Evolutionary conservation across 2,113 vertebrate species (phyloP), one percentile per base, ranked within the genome.

Genomic region (Myotis davidii): DNA sequence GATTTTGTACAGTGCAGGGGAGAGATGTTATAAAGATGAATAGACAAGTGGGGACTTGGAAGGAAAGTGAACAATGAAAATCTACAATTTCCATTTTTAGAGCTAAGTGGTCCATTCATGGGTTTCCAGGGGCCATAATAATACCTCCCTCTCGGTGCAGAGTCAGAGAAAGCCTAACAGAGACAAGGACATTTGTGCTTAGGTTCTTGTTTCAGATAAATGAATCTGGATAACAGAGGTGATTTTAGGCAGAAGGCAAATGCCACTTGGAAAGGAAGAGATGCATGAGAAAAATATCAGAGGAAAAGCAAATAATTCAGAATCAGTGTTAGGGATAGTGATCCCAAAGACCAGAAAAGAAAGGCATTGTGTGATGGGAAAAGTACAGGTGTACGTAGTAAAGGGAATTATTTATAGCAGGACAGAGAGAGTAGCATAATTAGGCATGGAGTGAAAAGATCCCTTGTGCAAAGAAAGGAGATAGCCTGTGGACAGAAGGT

Each of bases 391-490:
- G 56, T 59, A 27, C 7, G 4, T 59, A 1, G 52, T 16, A 18
- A 76, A 76, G 39, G 45, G 4, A 50, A 50, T 76, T 76, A 50
- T 50, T 50, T 20, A 9, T 18, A n/a, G 61, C 29, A 61, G n/a
- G 5, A 64, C 6, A 34, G 21, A 72, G 6, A 59, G 42, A 34
- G 12, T 14, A 14, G 14, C 3, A 12, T 8, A 2, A 39, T 77
- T 3, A 52, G 25, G 3, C 8, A 25, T 2, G 4, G 34, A 86
- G 23, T 29, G 2, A n/a, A 85, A 77, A 61, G 29, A 32, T 17
- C 3, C 1, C 1, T 32, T 20, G 8, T n/a, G 52, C 1, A 11
- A 21, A 23, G 6, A n/a, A 5, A 0, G 18, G 5, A 3, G 6
- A 8, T 1, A 3, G 4, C 16, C 23, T 18, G 5, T 2, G 20